A percentile compares a stretch with the other conserved stretches of the same genome.
These are phyloP conservation scores for Arnoldichthys spilopterus DNA, from an alignment of 2,797 vertebrate genomes.

Conservation along the genomic window DNA sequence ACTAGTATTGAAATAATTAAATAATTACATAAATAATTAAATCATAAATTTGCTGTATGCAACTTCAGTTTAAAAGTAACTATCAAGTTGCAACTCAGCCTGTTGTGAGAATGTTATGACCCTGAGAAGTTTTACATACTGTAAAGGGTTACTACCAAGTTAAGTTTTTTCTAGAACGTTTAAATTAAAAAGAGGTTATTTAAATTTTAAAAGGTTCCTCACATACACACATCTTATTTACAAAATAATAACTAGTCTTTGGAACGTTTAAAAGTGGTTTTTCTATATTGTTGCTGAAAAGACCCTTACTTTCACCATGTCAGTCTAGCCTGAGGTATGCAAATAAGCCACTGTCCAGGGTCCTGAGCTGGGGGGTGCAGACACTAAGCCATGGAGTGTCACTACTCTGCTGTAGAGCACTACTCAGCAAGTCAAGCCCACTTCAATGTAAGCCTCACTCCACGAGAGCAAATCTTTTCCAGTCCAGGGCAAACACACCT, in stretches of 20 bases:
- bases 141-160: too few relatives aligned
- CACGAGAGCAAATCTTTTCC: slow-evolving; percentile 18
- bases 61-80: too few relatives aligned
- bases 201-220: too few relatives aligned
- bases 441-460: slow-evolving; percentile 12
- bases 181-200: too few relatives aligned
- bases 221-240: too few relatives aligned
- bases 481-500: slow-evolving; percentile 35
- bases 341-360: slow-evolving; percentile 34
- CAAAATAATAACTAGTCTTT: background rate
- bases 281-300: background rate
- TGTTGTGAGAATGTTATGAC: too few relatives aligned
- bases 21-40: too few relatives aligned
- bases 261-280: background rate
- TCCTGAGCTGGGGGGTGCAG: slow-evolving; percentile 22
- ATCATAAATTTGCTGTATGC: too few relatives aligned
- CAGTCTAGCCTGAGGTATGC: background rate
- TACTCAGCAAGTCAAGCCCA: slow-evolving; percentile 19
- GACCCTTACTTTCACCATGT: background rate
- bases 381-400: background rate
- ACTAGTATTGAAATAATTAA: too few relatives aligned
- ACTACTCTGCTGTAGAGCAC: background rate
- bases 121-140: too few relatives aligned
- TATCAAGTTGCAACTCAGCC: too few relatives aligned
- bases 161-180: too few relatives aligned